Base-by-base conservation (phyloP, 2,113 vertebrate species). In the Delphinus delphis region DNA sequence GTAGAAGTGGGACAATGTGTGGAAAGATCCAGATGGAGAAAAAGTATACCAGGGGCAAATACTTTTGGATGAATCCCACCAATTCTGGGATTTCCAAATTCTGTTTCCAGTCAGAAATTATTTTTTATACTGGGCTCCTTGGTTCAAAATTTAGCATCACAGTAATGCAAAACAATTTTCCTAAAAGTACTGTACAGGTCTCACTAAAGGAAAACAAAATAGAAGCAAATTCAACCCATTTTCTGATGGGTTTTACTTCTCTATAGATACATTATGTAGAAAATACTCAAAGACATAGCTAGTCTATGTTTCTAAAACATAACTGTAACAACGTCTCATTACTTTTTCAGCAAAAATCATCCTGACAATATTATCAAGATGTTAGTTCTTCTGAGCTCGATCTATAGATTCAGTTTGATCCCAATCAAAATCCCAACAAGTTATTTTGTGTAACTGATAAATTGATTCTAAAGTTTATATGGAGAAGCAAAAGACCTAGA, bases 201-300 rank as follows among this genome's bases (percentile, higher is more conserved):
- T 79, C n/a, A 50, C 23, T 76, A 89, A 97, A 87, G 41, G 31
- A 86, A 94, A 90, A 88, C 31, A 71, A 44, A 76, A 82, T 36
- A 71, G 13, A 88, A 53, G 70, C 17, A 80, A 86, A 65, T 80
- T 80, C n/a, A 86, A 74, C 58, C 23, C 33, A 85, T 93, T 93
- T 96, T 81, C 83, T 91, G 38, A 88, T 17, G 26, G 58, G n/a
- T 91, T 89, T 25, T 68, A 74, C 25, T 70, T 80, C 63, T 86
- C 60, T 18, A n/a, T 23, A 94, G 14, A n/a, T 31, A 67, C 33
- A 73, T 81, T 86, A 81, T 31, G 6, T 71, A 91, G 17, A 77
- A 28, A 81, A 25, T 50, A 96, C 26, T 77, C 86, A 96, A 65
- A 81, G 41, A 41, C 12, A 47, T 20, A 73, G 26, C 38, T 63